Conservation (phyloP, 2,888 invertebrate species). For the Hermodice carunculata region DNA sequence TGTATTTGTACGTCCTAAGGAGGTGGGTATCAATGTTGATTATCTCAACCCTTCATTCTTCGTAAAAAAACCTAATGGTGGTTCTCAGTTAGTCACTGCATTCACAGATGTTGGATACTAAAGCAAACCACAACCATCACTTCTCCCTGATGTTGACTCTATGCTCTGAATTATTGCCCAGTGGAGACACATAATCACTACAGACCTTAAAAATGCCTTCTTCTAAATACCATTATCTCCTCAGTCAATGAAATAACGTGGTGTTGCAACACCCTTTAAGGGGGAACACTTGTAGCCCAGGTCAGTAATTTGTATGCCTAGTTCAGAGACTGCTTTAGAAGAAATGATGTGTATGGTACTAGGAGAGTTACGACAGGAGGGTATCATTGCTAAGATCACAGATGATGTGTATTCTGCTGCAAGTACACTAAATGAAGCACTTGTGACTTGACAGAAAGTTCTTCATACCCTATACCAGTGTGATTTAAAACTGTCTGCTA, state of each 20-base stretch:
- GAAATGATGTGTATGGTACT: slow-evolving; percentile 22
- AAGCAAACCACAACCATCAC: not conserved
- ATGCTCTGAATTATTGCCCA: slow-evolving; percentile 8
- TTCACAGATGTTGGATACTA: not conserved
- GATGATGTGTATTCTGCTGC: slow-evolving; percentile 46
- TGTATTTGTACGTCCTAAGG: slow-evolving; percentile 35
- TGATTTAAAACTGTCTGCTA: slow-evolving; percentile 28
- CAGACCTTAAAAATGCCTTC: slow-evolving; percentile 23
- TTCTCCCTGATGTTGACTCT: slow-evolving; percentile 16
- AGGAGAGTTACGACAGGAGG: slow-evolving; percentile 34
- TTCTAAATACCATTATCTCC: slow-evolving; percentile 40
- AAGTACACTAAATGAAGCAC: slow-evolving; percentile 32
- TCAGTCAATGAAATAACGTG: slow-evolving; percentile 12
- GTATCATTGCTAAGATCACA: slow-evolving; percentile 40
- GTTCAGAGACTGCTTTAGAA: slow-evolving; percentile 10
- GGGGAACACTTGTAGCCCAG: slow-evolving; percentile 38
- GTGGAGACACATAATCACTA: slow-evolving; percentile 11
- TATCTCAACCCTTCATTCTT: slow-evolving; percentile 42
- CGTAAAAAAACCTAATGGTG: not conserved
- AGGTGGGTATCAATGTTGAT: slow-evolving; percentile 33
- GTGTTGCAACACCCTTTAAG: slow-evolving; percentile 34
- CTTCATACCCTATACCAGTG: slow-evolving; percentile 22
- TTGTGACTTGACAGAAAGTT: slow-evolving; percentile 27
- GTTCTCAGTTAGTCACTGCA: not conserved
- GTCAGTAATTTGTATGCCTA: slow-evolving; percentile 21